Conservation (phyloP, 2,888 invertebrate species). For the Sesia bembeciformis region DNA sequence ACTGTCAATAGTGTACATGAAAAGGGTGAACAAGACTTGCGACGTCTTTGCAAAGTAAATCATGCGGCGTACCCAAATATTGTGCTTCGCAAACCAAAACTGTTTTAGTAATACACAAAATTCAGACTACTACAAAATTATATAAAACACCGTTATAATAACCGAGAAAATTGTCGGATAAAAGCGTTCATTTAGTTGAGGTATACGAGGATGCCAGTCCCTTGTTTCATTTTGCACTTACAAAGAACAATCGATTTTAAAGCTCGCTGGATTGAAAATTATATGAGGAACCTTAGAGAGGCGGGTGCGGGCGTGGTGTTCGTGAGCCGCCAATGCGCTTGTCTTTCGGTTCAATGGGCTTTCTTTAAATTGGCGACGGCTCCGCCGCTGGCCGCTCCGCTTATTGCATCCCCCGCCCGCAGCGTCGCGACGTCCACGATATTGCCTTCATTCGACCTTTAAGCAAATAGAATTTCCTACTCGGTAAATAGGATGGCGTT, state of each 20-base stretch:
- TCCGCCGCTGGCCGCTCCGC: slow-evolving; percentile 63
- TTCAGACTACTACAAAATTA: background rate
- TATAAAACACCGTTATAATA: background rate
- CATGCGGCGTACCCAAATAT: background rate
- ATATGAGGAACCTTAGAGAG: slow-evolving; percentile 67
- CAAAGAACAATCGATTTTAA: slow-evolving; percentile 72
- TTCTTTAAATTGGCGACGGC: slow-evolving; percentile 76
- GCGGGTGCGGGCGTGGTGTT: slow-evolving; percentile 45
- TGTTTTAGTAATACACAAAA: background rate
- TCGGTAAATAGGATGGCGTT: slow-evolving; percentile 63
- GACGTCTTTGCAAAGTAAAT: background rate
- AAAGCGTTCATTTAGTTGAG: slow-evolving; percentile 46
- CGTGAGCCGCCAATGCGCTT: slow-evolving; percentile 74
- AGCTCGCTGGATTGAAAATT: slow-evolving; percentile 74
- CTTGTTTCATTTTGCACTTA: slow-evolving; percentile 64
- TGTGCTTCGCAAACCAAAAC: background rate
- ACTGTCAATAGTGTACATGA: slow-evolving; percentile 27
- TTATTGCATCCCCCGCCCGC: slow-evolving; percentile 69
- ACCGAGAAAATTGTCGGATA: slow-evolving; percentile 30
- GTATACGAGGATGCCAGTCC: slow-evolving; percentile 31
- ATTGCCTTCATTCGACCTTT: slow-evolving; percentile 71
- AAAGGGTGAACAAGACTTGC: slow-evolving; percentile 14
- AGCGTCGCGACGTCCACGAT: slow-evolving; percentile 67
- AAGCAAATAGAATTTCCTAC: slow-evolving; percentile 70
- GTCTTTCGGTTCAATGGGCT: slow-evolving; percentile 76